Conservation (phyloP, 2,888 invertebrate genomes). For the Petrolisthes cinctipes region DNA sequence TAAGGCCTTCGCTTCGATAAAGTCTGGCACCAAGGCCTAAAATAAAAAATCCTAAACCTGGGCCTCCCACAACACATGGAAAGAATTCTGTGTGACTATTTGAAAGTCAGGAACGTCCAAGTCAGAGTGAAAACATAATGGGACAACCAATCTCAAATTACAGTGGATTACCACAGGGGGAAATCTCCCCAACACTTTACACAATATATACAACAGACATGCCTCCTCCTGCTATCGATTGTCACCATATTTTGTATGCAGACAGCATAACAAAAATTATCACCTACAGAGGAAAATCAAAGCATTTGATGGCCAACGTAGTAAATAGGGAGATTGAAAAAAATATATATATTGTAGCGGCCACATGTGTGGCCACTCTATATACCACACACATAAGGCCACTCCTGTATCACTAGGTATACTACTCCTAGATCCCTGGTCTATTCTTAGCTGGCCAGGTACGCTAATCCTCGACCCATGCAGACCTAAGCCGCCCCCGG, state of each 20-base stretch:
- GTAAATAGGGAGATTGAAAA: neutral
- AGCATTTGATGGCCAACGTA: neutral
- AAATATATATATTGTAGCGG: neutral
- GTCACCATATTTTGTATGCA: neutral
- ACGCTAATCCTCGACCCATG: no score
- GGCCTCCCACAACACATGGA: neutral
- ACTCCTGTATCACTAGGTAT: no score
- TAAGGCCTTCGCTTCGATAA: slow-evolving; percentile 11
- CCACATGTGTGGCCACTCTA: no score
- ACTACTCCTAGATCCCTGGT: no score
- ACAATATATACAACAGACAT: neutral
- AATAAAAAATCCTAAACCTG: no score
- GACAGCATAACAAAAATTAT: neutral
- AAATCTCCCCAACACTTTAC: neutral
- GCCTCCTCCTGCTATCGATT: neutral
- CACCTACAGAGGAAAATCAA: neutral
- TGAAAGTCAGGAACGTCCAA: neutral
- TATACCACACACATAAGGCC: no score
- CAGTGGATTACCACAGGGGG: slow-evolving; percentile 12
- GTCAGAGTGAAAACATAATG: neutral
- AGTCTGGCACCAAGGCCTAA: slow-evolving; percentile 16
- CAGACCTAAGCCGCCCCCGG: no score
- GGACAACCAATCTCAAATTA: neutral
- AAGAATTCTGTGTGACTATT: neutral
- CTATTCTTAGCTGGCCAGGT: no score